phyloP scores from a whole-genome alignment of 2,888 invertebrate genomes.

The Sesamia inferens region DNA sequence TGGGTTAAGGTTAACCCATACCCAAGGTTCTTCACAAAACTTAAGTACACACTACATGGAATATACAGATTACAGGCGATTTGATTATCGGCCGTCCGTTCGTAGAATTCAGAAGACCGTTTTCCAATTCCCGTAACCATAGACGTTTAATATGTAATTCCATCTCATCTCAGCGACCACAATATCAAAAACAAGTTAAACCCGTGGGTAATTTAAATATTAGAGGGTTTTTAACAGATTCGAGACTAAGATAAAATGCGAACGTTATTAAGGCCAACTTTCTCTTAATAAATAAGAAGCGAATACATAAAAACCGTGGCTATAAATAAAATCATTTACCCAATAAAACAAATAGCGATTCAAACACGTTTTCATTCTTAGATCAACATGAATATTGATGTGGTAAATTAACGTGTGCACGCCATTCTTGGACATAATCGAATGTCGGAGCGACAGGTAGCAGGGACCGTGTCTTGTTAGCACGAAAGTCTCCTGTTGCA shows the following conservation, averaged over 20 bases:
- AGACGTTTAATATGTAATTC: no score
- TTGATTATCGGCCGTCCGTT: not conserved
- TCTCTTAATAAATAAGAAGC: constrained; percentile 35
- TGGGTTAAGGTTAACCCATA: not conserved
- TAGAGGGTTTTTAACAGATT: no score
- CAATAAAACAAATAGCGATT: constrained; percentile 15
- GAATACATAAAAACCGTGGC: constrained; percentile 12
- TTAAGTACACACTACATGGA: no score
- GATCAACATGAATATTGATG: constrained; percentile 54
- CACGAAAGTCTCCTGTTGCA: constrained; percentile 19
- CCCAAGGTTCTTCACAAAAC: no score
- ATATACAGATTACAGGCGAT: not conserved
- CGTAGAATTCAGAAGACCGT: no score
- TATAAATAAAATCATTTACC: constrained; percentile 30
- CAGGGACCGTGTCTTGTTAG: constrained; percentile 16
- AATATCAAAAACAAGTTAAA: no score
- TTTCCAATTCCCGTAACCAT: no score
- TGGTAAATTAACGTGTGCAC: constrained; percentile 51
- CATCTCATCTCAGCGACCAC: no score
- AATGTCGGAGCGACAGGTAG: constrained; percentile 17
- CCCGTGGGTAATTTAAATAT: no score
- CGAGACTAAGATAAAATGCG: no score
- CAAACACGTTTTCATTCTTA: constrained; percentile 46
- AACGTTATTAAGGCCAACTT: constrained; percentile 19
- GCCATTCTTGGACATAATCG: constrained; percentile 50